A percentile compares a stretch with the other conserved stretches of the same genome.
Conservation (phyloP, 2,888 invertebrate genomes). For the Agriopis leucophaearia region DNA sequence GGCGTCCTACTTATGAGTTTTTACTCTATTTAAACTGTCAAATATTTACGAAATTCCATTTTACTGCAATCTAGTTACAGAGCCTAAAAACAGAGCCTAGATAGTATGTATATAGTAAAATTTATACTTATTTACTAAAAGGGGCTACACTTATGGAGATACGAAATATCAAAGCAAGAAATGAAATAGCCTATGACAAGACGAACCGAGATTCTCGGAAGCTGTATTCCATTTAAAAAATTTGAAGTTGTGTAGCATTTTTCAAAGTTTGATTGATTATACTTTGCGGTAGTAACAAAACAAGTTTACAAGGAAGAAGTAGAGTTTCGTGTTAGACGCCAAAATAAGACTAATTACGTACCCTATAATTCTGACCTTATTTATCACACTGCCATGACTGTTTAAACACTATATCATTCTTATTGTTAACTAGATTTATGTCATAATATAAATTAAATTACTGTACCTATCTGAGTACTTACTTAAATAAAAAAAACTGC, state of each 20-base stretch:
- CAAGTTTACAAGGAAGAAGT: conserved; percentile 9
- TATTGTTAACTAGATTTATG: too few species aligned
- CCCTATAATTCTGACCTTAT: background rate
- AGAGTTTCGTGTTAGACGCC: conserved; percentile 4
- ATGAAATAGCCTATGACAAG: background rate
- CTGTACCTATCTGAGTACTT: too few species aligned
- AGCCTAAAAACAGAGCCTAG: background rate
- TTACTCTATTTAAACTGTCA: background rate
- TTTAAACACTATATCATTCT: too few species aligned
- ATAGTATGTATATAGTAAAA: background rate
- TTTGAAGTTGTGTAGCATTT: conserved; percentile 1
- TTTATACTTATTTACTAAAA: background rate
- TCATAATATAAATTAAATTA: too few species aligned
- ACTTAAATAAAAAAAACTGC: too few species aligned
- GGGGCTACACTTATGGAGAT: background rate
- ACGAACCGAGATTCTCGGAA: background rate
- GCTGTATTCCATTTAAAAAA: background rate
- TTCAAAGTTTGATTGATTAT: conserved; percentile 3
- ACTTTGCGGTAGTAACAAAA: background rate
- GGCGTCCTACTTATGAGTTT: too few species aligned
- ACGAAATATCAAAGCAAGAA: background rate
- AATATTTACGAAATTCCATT: conserved; percentile 1
- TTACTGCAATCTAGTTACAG: background rate
- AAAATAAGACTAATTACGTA: background rate
- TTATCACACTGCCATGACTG: background rate